Evolutionary conservation across 1,140 invertebrate genomes (phyloP).

Genomic region (Caenorhabditis tropicalis): DNA sequence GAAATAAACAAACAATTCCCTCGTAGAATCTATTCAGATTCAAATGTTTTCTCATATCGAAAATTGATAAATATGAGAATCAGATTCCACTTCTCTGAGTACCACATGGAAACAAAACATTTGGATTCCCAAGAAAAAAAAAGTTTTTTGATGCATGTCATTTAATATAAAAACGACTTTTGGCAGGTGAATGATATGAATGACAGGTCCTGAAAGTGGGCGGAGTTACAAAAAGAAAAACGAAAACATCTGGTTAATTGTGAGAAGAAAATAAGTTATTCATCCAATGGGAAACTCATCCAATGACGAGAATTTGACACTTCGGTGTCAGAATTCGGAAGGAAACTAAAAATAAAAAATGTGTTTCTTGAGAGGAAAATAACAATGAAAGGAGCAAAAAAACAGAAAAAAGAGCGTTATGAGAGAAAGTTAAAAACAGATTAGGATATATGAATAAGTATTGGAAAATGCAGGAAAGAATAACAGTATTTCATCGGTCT

Average conservation of each 20-base stretch:
- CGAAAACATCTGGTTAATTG: background rate
- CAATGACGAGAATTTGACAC: background rate
- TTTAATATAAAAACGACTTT: background rate
- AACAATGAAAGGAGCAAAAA: too few species aligned
- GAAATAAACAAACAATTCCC: too few species aligned
- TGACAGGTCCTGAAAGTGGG: background rate
- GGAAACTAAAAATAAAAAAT: background rate
- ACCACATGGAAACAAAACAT: background rate
- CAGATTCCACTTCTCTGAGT: background rate
- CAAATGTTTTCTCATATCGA: background rate
- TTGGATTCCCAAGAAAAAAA: conserved; percentile 19
- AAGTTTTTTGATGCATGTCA: background rate
- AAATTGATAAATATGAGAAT: background rate
- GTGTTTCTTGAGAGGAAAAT: too few species aligned
- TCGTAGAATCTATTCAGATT: too few species aligned
- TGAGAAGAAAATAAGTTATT: background rate
- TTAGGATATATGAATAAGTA: too few species aligned
- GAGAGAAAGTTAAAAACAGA: too few species aligned
- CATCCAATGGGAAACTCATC: background rate
- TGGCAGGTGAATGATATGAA: conserved; percentile 24
- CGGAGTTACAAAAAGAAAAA: background rate
- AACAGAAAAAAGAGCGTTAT: too few species aligned
- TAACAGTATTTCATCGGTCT: too few species aligned
- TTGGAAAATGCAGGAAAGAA: too few species aligned
- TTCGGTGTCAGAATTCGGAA: background rate